Base-by-base conservation (phyloP, 2,888 invertebrate genomes). In the Glaucopsyche alexis region DNA sequence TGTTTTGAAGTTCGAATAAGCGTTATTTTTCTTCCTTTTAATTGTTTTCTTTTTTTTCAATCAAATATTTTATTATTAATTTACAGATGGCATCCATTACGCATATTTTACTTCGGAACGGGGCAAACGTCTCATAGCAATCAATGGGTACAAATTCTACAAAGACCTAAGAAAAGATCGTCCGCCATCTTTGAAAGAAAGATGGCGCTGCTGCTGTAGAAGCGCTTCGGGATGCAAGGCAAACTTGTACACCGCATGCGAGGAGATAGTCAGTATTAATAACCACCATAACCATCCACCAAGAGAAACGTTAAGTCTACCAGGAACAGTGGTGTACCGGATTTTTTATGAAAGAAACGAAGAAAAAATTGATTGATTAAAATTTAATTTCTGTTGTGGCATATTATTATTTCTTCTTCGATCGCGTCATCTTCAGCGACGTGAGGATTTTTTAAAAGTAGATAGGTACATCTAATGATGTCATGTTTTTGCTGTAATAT, bases 171-270 rank as follows among this genome's bases (percentile, higher is more conserved):
- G 66, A n/a, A 66, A 40, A 40, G 66, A 66, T 66, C 42, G 16
- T 14, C 42, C 66, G 16, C n/a, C 42, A 14, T 14, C 66, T 14
- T 40, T 66, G n/a, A 66, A 66, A 40, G 40, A n/a, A 42, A 66
- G 66, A 45, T 66, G 66, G 66, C 66, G 66, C 5, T 66, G 66
- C 42, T 66, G 66, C 13, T 42, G 11, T 7, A 66, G 16, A 11
- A 66, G 42, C 66, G n/a, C 42, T n/a, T 42, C 67, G 5, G 79
- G 82, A 1, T 83, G 82, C 38, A 78, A 75, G 4, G 82, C 81
- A 0, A 19, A 74, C 0, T 67, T 79, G 1, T 76, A 78, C 4
- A 82, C 81, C 0, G 16, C 77, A 1, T 69, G 78, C 0, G 76
- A 79, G 14, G 71, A 72, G 9, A 74, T 78, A 11, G 65, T 79